Evolutionary conservation across 2,113 vertebrate genomes (phyloP), one percentile per base, ranked within the genome.

Genomic region (Peucedramus taeniatus): DNA sequence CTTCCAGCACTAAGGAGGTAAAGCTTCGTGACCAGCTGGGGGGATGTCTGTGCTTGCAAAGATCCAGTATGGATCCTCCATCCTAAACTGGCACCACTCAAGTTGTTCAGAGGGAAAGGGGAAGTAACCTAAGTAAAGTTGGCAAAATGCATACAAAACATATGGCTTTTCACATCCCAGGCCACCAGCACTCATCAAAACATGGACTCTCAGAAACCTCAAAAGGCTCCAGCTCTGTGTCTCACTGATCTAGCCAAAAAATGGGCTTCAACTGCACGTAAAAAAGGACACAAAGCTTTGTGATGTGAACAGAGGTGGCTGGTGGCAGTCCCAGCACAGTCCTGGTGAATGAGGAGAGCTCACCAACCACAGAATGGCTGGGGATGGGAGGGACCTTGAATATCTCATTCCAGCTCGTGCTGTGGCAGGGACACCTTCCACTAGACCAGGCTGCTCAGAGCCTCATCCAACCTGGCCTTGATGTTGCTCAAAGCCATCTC

Each of bases 231-330:
- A 77, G 31, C 4, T 27, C 42, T 28, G 9, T 0, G 1, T 65
- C 64, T 70, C 64, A 24, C 42, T 16, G 56, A 57, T 31, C 39
- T 11, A 45, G 50, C 35, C 35, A 12, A 57, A 51, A 49, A 61
- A 23, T 1, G 7, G 42, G n/a, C 59, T 19, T 79, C 45, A 57
- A 3, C 17, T 57, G 59, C 79, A 68, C 0, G 0, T 8, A 10
- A 60, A 57, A 33, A 61, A 60, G 42, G 45, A 57, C 42, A 51
- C 37, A 30, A 76, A 77, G 86, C 56, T 81, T 31, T 53, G 54
- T 13, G 76, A 45, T 9, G 35, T 1, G n/a, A 64, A 27, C 37
- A 59, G 70, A 69, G 75, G 57, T 53, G 69, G 47, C 74, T 63
- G 64, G 27, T 20, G 66, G 66, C 70, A 57, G 82, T 5, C 50